Conservation (phyloP, 2,888 invertebrate genomes). For the Crocallis elinguaria region DNA sequence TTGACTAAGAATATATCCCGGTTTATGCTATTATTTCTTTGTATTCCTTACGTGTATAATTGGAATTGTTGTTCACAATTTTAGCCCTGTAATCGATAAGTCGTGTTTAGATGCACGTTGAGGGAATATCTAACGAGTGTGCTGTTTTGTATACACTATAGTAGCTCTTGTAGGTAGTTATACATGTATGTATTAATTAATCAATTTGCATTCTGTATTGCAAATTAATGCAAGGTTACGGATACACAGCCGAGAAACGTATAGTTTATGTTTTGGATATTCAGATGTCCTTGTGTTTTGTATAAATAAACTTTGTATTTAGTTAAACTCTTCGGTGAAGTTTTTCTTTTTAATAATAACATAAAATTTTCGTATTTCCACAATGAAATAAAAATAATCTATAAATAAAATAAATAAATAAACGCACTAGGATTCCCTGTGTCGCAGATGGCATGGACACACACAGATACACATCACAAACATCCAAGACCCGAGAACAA, state of each 20-base stretch:
- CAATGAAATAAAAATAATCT: too few species aligned
- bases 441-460: too few species aligned
- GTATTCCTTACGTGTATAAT: conserved; percentile 19
- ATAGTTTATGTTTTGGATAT: conserved; percentile 26
- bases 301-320: too few species aligned
- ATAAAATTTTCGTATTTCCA: too few species aligned
- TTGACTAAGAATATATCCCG: conserved; percentile 9
- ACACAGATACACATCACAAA: too few species aligned
- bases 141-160: conserved; percentile 21
- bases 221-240: too few species aligned
- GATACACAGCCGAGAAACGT: conserved; percentile 13
- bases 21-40: conserved; percentile 15
- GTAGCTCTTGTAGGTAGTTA: conserved; percentile 37
- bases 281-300: not conserved
- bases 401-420: too few species aligned
- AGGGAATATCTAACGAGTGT: conserved; percentile 24
- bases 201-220: conserved; percentile 54
- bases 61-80: conserved; percentile 49
- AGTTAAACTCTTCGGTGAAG: too few species aligned
- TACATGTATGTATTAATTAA: conserved; percentile 51
- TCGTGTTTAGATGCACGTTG: conserved; percentile 60
- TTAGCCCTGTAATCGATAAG: conserved; percentile 67
- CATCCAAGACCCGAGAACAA: too few species aligned
- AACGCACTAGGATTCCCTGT: too few species aligned
- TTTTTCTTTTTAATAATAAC: too few species aligned